Base-by-base conservation (phyloP, 2,888 invertebrate genomes). In the Reticulitermes lucifugus region DNA sequence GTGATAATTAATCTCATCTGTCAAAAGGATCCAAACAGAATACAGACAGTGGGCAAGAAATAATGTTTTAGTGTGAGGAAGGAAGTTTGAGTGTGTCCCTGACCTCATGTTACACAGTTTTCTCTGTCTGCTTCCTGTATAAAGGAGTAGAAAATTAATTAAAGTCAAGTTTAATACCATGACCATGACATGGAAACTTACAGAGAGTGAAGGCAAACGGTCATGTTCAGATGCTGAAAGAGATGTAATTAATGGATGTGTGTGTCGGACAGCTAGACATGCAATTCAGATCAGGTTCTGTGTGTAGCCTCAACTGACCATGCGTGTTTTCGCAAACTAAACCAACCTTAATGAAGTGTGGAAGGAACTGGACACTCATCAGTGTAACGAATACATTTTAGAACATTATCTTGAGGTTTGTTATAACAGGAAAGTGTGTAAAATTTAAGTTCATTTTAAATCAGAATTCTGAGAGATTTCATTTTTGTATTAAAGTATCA, bases 1-100 rank as follows among this genome's bases (percentile, higher is more conserved):
- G 14, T 12, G 73, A 73, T 73, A 73, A 35, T 73, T 73, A 73
- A 73, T 73, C 73, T 73, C 35, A 35, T 73, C 29, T 73, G 73
- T 73, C 73, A 73, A 41, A 73, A 41, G 41, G 12, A 41, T 73
- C 73, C 9, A 41, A 41, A 29, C 73, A 73, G 41, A 73, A 73
- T 14, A 41, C 35, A 41, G 29, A 21, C 35, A 21, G 21, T 18
- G 41, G 3, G 41, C 73, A 73, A 73, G 73, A 35, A 73, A 41
- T 73, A 41, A 18, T 73, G 41, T 41, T 73, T 73, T 73, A 29
- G 41, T 41, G 29, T 14, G 7, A 41, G 41, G 21, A 6, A 73
- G 14, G 29, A 41, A 21, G 2, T n/a, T 41, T 41, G 12, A 35
- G 18, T 55, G 55, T 55, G 14, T 55, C 55, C 51, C 18, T 55